Base-by-base conservation (phyloP, 2,888 invertebrate genomes). In the Anoplius nigerrimus region DNA sequence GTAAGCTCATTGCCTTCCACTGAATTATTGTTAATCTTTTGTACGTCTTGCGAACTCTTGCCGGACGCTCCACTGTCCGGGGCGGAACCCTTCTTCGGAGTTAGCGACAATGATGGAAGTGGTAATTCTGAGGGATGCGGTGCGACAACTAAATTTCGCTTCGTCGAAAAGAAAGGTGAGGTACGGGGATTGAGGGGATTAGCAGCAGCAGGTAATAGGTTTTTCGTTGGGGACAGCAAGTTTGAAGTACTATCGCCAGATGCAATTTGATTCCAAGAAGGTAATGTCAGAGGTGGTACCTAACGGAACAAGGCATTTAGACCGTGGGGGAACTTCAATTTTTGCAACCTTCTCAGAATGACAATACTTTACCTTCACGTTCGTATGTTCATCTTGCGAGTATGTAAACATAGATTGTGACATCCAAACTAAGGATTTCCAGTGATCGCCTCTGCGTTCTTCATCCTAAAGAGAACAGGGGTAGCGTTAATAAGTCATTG, bases 41-140 rank as follows among this genome's bases (percentile, higher is more conserved):
- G 66, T 16, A 71, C 68, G 16, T 60, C 63, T 3, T 24, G 15
- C 5, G 43, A 20, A 15, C 16, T 51, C 16, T 65, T 45, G 0
- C 20, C n/a, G 24, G 43, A 24, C 18, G 8, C 16, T 16, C 18
- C 8, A 18, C 69, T 72, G 3, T 68, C 70, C n/a, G 61, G 59
- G n/a, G 68, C 48, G 22, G 21, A 22, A 13, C 62, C 74, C 45
- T 86, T 85, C 55, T 85, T 87, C 0, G 87, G 84, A 22, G 85
- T 86, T 5, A 88, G 66, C 1, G 85, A 83, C 66, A 88, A 69
- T 2, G 87, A 86, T 22, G 89, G 89, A 52, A 88, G 75, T 2
- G 89, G 89, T 24, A 89, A 70, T 72, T 87, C 88, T 0, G 89
- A 89, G 2, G 89, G 88, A 77, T 88, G 88, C 2, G 89, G 89